phyloP scores from a whole-genome alignment of 2,888 invertebrate species.

The Microplitis manilae region DNA sequence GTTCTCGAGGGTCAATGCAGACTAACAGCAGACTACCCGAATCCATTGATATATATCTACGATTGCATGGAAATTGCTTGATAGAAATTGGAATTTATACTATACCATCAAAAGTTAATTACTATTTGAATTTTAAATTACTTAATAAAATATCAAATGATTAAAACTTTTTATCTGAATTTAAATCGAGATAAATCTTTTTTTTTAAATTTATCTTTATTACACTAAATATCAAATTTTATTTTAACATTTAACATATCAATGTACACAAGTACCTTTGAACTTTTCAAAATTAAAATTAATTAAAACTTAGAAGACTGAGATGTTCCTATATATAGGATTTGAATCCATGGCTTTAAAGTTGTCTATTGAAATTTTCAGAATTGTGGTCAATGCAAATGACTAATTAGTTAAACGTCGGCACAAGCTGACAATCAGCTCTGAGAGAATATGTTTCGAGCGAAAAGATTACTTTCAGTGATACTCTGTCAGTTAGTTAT shows the following conservation, averaged over 20 bases:
- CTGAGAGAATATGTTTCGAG: too few relatives aligned
- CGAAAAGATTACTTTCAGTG: background rate
- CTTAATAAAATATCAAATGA: background rate
- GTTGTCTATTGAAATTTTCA: too few relatives aligned
- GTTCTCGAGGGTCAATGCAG: constrained; percentile 20
- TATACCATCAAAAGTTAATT: background rate
- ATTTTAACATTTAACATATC: background rate
- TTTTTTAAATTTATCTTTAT: background rate
- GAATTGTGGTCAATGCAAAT: too few relatives aligned
- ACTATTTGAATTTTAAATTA: background rate
- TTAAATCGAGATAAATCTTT: background rate
- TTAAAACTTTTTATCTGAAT: background rate
- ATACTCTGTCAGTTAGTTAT: background rate
- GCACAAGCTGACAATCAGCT: too few relatives aligned
- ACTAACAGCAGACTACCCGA: background rate
- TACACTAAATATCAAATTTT: background rate
- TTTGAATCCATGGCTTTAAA: too few relatives aligned
- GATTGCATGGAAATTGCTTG: constrained; percentile 1
- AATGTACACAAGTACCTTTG: too few relatives aligned
- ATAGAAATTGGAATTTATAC: background rate
- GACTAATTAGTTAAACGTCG: too few relatives aligned
- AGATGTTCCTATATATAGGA: too few relatives aligned
- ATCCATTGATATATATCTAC: constrained; percentile 3
- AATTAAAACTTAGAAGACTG: too few relatives aligned
- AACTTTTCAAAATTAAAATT: too few relatives aligned